Evolutionary conservation across 1,140 invertebrate genomes (phyloP).

Genomic region (Temnothorax curvispinosus): DNA sequence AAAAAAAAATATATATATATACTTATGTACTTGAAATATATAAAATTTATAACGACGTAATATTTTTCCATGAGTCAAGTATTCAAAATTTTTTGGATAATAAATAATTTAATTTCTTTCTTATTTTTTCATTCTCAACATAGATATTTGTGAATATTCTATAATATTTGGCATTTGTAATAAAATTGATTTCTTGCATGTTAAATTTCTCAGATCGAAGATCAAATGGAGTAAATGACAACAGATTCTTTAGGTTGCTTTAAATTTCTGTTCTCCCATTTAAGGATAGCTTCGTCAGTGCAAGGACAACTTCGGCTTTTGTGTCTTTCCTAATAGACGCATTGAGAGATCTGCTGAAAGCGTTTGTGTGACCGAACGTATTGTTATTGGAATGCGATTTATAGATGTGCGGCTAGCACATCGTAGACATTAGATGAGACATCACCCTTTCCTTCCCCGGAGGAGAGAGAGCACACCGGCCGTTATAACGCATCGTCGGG

Average conservation of each 20-base stretch:
- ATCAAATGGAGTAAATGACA: no score
- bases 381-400: slow-evolving; percentile 42
- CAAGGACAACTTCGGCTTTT: not conserved
- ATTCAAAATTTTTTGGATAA: not conserved
- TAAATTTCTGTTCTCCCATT: not conserved
- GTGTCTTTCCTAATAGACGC: not conserved
- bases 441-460: slow-evolving; percentile 37
- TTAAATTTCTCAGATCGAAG: not conserved
- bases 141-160: not conserved
- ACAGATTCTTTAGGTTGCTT: not conserved
- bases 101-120: not conserved
- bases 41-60: not conserved
- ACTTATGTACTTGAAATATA: not conserved
- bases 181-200: not conserved
- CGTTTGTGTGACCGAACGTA: not conserved
- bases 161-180: not conserved
- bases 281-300: not conserved
- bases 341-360: not conserved
- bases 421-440: slow-evolving; percentile 15
- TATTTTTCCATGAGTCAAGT: not conserved
- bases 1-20: not conserved
- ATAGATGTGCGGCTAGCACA: not conserved
- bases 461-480: slow-evolving; percentile 5
- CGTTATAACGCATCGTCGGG: slow-evolving; percentile 72
- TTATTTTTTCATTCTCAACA: not conserved